Evolutionary conservation across 2,888 invertebrate genomes (phyloP), one percentile per base, ranked within the genome.

Genomic region (Tribolium freemani): DNA sequence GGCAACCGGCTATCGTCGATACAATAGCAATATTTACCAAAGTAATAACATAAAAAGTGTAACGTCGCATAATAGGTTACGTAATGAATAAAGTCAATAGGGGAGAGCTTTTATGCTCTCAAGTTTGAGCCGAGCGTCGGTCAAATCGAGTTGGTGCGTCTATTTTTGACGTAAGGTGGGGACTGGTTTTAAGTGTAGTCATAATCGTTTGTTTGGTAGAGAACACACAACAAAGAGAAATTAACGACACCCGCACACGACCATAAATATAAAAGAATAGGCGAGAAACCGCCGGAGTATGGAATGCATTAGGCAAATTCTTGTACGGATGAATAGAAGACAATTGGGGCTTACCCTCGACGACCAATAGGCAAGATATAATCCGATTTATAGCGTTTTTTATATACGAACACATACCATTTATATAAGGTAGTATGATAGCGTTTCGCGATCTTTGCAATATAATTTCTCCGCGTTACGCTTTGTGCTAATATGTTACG

Each of bases 251-350:
- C 79, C 81, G 82, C 83, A 83, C 78, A 79, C 81, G 77, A 80
- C 77, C 81, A 82, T 81, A 83, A 82, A 82, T 82, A 83, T 82
- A 81, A 83, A 82, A 81, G 80, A 80, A 83, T 81, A 81, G 81
- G 81, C 80, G 77, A 67, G 76, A 74, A 82, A 77, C 77, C 78
- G 78, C 45, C 73, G 75, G 77, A 81, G 75, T 81, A 81, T 82
- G 78, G 81, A 82, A 83, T 81, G 82, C 81, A 83, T 82, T 83
- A 83, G 79, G 83, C 82, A 83, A 83, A 83, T 83, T 83, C 81
- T 81, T 71, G 73, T 76, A 81, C 79, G 83, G 80, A 78, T 82
- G 81, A 81, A 75, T 81, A 82, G 80, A 80, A 72, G 77, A 77
- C 79, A 80, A 79, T 79, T 77, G 75, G 50, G 72, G 57, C 56